These are phyloP conservation scores for Trichechus manatus DNA, from an alignment of 2,113 vertebrate genomes.

Conservation along the genomic window DNA sequence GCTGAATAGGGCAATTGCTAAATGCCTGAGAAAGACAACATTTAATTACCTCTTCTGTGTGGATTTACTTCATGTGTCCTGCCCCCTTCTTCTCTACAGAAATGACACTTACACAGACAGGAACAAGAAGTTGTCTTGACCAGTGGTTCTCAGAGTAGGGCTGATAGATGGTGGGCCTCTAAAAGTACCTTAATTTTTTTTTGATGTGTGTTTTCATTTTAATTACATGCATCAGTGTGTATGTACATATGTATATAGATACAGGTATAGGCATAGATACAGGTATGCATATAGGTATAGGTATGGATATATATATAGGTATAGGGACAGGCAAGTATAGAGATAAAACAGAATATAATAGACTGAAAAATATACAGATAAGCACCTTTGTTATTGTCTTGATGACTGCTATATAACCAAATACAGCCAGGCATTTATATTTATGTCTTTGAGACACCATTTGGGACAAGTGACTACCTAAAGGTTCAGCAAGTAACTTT, in stretches of 20 bases:
- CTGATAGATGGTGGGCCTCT: neutral
- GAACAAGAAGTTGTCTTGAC: conserved; percentile 14
- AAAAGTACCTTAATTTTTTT: neutral
- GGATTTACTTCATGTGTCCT: neutral
- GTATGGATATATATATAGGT: neutral
- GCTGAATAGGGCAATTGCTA: neutral
- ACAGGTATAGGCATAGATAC: neutral
- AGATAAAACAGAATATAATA: neutral
- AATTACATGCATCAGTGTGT: neutral
- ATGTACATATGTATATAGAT: neutral
- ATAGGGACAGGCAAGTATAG: too few species aligned
- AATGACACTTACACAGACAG: neutral
- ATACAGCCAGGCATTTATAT: neutral
- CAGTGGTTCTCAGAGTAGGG: neutral
- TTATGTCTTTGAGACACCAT: neutral
- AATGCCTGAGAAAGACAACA: conserved; percentile 41
- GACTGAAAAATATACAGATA: neutral
- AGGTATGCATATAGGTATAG: neutral
- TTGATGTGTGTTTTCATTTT: neutral
- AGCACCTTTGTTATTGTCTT: neutral
- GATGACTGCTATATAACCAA: neutral
- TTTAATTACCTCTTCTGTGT: neutral
- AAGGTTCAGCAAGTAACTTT: conserved; percentile 20
- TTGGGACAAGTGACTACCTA: conserved; percentile 5
- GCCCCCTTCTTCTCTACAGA: neutral